phyloP scores from a whole-genome alignment of 2,888 invertebrate genomes.

The Helobdella robusta region DNA sequence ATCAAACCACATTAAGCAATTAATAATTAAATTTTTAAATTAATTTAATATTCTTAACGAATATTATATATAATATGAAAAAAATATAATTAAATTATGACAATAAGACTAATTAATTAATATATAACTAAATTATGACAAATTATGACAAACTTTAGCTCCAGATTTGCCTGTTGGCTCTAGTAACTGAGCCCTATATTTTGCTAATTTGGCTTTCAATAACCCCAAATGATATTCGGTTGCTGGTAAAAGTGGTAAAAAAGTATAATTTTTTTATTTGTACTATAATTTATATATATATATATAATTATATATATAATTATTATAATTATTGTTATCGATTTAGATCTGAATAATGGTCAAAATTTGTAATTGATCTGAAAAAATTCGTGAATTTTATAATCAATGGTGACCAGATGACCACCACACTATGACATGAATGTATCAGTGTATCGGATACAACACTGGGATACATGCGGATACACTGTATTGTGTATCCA shows the following conservation, averaged over 20 bases:
- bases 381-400: conserved; percentile 10
- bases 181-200: conserved; percentile 64
- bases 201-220: conserved; percentile 66
- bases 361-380: not conserved
- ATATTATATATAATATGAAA: too few relatives aligned
- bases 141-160: conserved; percentile 64
- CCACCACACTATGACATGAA: not conserved
- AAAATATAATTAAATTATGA: too few relatives aligned
- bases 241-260: conserved; percentile 56
- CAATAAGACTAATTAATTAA: too few relatives aligned
- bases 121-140: too few relatives aligned
- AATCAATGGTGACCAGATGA: not conserved
- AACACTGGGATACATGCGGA: too few relatives aligned
- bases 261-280: not conserved
- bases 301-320: not conserved
- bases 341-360: conserved; percentile 15
- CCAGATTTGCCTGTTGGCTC: conserved; percentile 82
- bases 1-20: too few relatives aligned
- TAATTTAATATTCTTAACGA: too few relatives aligned
- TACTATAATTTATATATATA: not conserved
- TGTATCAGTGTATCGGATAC: too few relatives aligned
- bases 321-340: too few relatives aligned
- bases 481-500: too few relatives aligned
- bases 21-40: too few relatives aligned
- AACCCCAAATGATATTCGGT: conserved; percentile 98